Evolutionary conservation across 2,797 vertebrate species (phyloP), one percentile per base, ranked within the genome.

Genomic region (Enteromius unitaeniatus): DNA sequence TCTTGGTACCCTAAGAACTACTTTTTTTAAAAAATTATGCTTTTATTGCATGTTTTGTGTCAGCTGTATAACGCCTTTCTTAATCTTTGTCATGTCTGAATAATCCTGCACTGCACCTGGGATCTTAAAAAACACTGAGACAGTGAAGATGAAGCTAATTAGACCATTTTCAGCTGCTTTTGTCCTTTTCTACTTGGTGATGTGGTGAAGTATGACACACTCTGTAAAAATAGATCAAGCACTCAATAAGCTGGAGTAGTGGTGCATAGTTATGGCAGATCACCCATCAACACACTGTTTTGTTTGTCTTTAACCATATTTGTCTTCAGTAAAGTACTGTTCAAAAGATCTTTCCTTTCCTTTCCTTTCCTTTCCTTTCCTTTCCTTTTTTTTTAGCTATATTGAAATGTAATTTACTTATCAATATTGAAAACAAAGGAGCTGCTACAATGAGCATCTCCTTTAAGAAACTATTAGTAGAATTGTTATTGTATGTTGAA

Each of bases 51-150:
- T 42, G 67, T 42, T 23, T 23, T 23, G 21, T 13, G 19, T 69
- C 60, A 28, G 26, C 13, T 62, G 58, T 60, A 37, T 68, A 68
- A 40, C 40, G 21, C 14, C 42, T 76, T 23, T 58, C 19, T 23
- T 86, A 79, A 77, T 60, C 69, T 79, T 73, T 45, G 37, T 37
- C 37, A 74, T 90, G 86, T 86, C 47, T 49, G 85, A 77, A 51
- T 85, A 81, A 67, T 40, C 21, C 1, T 42, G 21, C 31, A 53
- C 8, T 87, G 90, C 93, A 94, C 93, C 93, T 94, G 93, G 86
- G 21, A 84, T 84, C 83, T 79, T 69, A 28, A n/a, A 87, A 82
- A 69, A 45, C 69, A 77, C 87, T 82, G 82, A 86, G 76, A 88
- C 0, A 15, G 2, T 78, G 28, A 26, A 82, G n/a, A 84, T 82